Evolutionary conservation across 1,140 invertebrate genomes (phyloP).

Genomic region (Sminthurides bifidus): DNA sequence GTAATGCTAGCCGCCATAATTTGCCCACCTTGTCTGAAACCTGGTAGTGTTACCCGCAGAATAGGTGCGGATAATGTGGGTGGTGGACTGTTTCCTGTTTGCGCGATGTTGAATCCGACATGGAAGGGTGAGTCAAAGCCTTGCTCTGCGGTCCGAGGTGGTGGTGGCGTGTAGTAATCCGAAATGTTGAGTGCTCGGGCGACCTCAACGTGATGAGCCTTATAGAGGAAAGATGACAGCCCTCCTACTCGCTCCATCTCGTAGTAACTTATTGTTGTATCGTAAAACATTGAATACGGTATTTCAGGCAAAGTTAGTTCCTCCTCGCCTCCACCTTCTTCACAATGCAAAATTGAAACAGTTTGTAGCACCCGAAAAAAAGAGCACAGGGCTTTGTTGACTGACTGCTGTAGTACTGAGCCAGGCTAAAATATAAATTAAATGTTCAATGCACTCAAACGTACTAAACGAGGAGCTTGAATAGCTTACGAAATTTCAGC

Average conservation of each 20-base stretch:
- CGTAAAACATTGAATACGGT: slow-evolving; percentile 21
- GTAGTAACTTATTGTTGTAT: slow-evolving; percentile 48
- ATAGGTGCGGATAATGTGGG: not conserved
- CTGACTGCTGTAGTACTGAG: slow-evolving; percentile 20
- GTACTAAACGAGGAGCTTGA: no score
- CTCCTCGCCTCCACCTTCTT: slow-evolving; percentile 15
- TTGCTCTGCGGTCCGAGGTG: no score
- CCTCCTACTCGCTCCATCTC: slow-evolving; percentile 58
- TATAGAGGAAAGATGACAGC: slow-evolving; percentile 35
- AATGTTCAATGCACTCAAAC: no score
- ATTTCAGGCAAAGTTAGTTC: slow-evolving; percentile 10
- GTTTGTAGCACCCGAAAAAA: slow-evolving; percentile 25
- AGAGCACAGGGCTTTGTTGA: slow-evolving; percentile 21
- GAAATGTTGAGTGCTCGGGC: slow-evolving; percentile 17
- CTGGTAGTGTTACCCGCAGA: not conserved
- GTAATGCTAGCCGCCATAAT: not conserved
- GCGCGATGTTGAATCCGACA: no score
- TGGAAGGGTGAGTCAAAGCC: no score
- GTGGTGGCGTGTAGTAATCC: slow-evolving; percentile 19
- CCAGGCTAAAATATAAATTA: slow-evolving; percentile 19
- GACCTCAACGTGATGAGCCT: slow-evolving; percentile 22
- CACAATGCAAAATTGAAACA: slow-evolving; percentile 7
- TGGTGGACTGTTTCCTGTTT: not conserved
- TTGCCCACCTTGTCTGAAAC: not conserved
- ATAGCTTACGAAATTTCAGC: no score